Conservation (phyloP, 2,888 invertebrate species). For the Strigamia crassipes region DNA sequence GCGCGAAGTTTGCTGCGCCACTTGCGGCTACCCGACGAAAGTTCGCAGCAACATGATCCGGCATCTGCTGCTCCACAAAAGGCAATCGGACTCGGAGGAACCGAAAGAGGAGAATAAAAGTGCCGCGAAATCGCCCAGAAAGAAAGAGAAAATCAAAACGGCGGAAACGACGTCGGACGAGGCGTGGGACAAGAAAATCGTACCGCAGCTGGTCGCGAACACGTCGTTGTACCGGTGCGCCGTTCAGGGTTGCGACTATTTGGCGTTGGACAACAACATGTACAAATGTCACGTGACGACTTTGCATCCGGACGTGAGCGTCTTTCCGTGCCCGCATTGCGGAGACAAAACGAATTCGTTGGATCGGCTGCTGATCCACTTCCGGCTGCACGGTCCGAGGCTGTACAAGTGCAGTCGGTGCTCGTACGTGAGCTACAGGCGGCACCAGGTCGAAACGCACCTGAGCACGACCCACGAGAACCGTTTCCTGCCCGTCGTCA, state of each 20-base stretch:
- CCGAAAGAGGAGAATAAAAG: neutral
- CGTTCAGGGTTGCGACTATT: conserved; percentile 71
- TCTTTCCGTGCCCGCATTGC: conserved; percentile 75
- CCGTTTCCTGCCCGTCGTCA: conserved; percentile 36
- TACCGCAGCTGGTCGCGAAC: conserved; percentile 64
- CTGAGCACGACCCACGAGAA: neutral
- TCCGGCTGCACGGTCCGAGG: conserved; percentile 74
- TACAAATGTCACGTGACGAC: conserved; percentile 74
- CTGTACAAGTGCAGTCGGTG: conserved; percentile 76
- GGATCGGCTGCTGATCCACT: conserved; percentile 71
- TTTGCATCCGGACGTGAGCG: conserved; percentile 67
- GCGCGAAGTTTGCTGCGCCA: conserved; percentile 62
- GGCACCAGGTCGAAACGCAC: conserved; percentile 70
- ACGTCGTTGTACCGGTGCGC: conserved; percentile 72
- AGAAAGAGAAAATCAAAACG: neutral
- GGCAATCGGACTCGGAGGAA: neutral
- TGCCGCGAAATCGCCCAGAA: neutral
- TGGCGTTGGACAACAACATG: conserved; percentile 73
- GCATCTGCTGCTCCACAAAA: conserved; percentile 69
- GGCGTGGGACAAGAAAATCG: neutral
- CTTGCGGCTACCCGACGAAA: conserved; percentile 72
- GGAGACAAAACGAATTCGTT: conserved; percentile 62
- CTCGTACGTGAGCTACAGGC: conserved; percentile 68
- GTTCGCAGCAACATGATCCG: conserved; percentile 69
- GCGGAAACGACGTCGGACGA: neutral